Evolutionary conservation across 2,797 vertebrate species (phyloP), one percentile per base, ranked within the genome.

Genomic region (Hypotaenidia okinawae): DNA sequence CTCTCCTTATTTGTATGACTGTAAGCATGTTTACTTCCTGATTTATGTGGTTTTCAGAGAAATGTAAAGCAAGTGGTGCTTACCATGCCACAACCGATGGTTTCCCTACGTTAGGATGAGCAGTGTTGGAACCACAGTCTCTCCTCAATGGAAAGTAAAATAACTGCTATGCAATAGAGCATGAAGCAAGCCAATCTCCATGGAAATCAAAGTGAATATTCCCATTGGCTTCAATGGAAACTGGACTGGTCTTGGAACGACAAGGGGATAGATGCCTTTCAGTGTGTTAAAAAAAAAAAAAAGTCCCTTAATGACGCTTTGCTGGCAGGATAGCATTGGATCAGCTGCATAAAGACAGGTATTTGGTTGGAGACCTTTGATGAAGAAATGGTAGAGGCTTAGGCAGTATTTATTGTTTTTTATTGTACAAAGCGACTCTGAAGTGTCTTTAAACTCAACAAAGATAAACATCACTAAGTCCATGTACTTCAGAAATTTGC

Each of bases 401-500:
- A 59, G 13, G 17, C 27, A 52, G 5, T 32, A 41, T 39, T 85
- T 85, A 18, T 10, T 61, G 6, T 0, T 21, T 59, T 80, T 84
- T 63, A 13, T n/a, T 69, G 8, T 37, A 35, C 55, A 92, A 59
- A 95, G 28, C 5, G 16, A 52, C 63, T 84, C 41, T 47, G 54
- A 45, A 52, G 7, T 45, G 17, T 93, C 69, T 94, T 95, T 82
- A 94, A 94, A 93, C 27, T 90, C 11, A 22, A 54, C 63, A 64
- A 45, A 87, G 35, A 51, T 18, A 76, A 64, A 79, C 52, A 90
- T 47, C 61, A 41, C 9, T 70, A 68, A 37, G 63, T 82, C 49
- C 58, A 76, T 92, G 32, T 93, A 94, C 94, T 97, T 97, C 94
- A 47, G 47, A 47, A 47, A 70, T 6, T 4, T 27, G 3, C 5